Percentiles rank a stretch among this genome's conserved stretches.
Evolutionary conservation across 1,140 invertebrate species (phyloP).

Genomic region (Littorina saxatilis): DNA sequence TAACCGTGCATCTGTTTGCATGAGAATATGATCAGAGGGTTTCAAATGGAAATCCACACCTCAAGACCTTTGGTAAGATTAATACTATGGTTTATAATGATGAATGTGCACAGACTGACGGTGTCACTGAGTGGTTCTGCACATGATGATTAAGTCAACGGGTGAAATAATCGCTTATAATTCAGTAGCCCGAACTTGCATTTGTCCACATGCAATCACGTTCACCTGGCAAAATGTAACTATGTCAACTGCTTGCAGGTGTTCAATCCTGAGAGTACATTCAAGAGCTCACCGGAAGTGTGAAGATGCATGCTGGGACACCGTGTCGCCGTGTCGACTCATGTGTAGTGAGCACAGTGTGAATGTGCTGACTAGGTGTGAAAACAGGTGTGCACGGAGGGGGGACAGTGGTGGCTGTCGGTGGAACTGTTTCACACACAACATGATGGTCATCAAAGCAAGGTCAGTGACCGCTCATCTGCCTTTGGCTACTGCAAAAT

Average conservation of each 20-base stretch:
- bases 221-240: neutral
- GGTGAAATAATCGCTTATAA: neutral
- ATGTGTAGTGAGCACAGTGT: neutral
- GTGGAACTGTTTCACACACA: neutral
- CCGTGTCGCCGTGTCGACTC: neutral
- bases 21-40: no score
- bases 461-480: neutral
- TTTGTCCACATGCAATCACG: neutral
- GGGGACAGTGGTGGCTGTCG: neutral
- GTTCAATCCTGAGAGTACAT: neutral
- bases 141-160: neutral
- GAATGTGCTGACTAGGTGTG: neutral
- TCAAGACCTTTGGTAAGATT: neutral
- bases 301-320: slow-evolving; percentile 4
- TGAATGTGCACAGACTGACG: neutral
- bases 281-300: neutral
- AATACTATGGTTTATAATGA: no score
- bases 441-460: slow-evolving; percentile 17
- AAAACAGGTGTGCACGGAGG: neutral
- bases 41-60: no score
- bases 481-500: neutral
- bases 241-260: neutral
- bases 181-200: neutral
- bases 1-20: neutral
- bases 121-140: neutral